Percentiles rank a stretch among this genome's conserved stretches.
These are phyloP conservation scores for Pyrrhia umbra DNA, from an alignment of 2,888 invertebrate species.

Conservation along the genomic window DNA sequence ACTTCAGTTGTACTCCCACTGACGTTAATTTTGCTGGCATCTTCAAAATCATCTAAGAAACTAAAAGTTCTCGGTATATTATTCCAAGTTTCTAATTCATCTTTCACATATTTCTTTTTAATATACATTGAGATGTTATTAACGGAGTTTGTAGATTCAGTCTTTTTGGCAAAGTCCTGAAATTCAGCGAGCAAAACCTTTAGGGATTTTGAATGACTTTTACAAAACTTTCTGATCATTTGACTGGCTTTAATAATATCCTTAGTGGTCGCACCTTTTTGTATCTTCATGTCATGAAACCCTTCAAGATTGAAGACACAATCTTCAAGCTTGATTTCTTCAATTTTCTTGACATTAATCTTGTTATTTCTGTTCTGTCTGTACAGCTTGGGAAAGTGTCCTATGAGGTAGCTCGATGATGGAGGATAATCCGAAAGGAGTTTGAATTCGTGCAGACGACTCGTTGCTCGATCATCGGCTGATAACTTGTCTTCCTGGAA, in stretches of 20 bases:
- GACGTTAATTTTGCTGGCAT: background rate
- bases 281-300: constrained; percentile 63
- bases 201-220: constrained; percentile 64
- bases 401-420: constrained; percentile 64
- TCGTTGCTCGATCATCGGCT: constrained; percentile 66
- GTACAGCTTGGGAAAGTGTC: constrained; percentile 73
- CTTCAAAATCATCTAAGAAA: constrained; percentile 56
- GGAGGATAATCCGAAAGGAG: constrained; percentile 73
- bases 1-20: background rate
- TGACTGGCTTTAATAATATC: constrained; percentile 73
- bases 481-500: constrained; percentile 75
- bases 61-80: constrained; percentile 66
- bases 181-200: constrained; percentile 70
- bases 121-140: constrained; percentile 72
- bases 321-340: constrained; percentile 59
- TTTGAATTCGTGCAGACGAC: constrained; percentile 74
- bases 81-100: constrained; percentile 69
- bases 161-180: constrained; percentile 66
- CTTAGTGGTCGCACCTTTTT: constrained; percentile 63
- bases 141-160: constrained; percentile 66
- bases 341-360: constrained; percentile 59
- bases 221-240: constrained; percentile 74
- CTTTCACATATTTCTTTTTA: constrained; percentile 68
- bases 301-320: constrained; percentile 69
- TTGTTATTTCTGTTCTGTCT: constrained; percentile 55